phyloP scores from a whole-genome alignment of 2,888 invertebrate species.

The Sthenelais limicola region DNA sequence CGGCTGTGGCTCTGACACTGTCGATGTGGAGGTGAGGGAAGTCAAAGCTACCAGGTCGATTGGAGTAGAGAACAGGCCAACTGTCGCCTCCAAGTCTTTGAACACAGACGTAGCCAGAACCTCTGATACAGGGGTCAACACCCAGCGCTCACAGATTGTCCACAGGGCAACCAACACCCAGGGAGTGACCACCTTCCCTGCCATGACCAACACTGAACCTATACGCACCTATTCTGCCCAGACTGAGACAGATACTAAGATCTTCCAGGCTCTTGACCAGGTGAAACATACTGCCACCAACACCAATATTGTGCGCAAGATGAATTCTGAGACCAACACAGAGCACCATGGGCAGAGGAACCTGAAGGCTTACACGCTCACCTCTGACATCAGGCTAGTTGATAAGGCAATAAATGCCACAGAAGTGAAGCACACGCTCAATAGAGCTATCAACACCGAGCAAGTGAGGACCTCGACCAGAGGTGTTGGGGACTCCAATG shows the following conservation, averaged over 20 bases:
- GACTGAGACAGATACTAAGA: conserved; percentile 43
- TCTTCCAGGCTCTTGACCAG: conserved; percentile 22
- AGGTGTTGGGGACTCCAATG: conserved; percentile 32
- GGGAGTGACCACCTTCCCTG: conserved; percentile 52
- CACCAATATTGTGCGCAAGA: conserved; percentile 20
- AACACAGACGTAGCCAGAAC: conserved; percentile 62
- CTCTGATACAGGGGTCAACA: conserved; percentile 62
- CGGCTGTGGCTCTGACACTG: conserved; percentile 64
- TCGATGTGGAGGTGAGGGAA: conserved; percentile 65
- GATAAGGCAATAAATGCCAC: conserved; percentile 32
- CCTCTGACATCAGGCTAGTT: background rate
- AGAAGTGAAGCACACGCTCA: conserved; percentile 9
- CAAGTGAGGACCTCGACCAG: conserved; percentile 4
- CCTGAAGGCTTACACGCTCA: background rate
- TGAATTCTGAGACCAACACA: conserved; percentile 32
- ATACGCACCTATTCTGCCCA: background rate
- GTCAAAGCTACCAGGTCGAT: conserved; percentile 59
- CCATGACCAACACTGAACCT: conserved; percentile 62
- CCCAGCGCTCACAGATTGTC: conserved; percentile 45
- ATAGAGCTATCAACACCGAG: conserved; percentile 39
- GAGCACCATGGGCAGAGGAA: conserved; percentile 8
- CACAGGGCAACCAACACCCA: conserved; percentile 61
- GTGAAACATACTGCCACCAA: conserved; percentile 33
- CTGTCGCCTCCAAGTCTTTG: conserved; percentile 41
- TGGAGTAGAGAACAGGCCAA: conserved; percentile 61